Evolutionary conservation across 2,113 vertebrate genomes (phyloP).

Genomic region (Phainopepla nitens): DNA sequence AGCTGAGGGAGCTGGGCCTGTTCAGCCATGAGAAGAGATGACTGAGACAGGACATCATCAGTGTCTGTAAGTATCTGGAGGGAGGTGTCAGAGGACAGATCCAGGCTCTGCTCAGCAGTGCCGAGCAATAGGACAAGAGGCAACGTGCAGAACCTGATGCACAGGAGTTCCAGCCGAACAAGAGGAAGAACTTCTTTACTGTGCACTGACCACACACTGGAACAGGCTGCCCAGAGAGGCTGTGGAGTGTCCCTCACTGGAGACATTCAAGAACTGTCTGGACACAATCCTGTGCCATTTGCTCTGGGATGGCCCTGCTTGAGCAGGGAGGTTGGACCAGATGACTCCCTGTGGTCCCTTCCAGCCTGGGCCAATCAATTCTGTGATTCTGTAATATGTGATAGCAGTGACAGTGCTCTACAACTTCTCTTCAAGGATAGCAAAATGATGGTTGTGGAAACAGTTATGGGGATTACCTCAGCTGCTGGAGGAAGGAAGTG

Average conservation of each 20-base stretch:
- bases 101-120: background rate
- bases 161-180: background rate
- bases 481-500: background rate
- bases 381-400: background rate
- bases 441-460: background rate
- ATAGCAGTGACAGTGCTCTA: background rate
- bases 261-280: background rate
- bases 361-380: background rate
- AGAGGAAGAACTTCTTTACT: background rate
- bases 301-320: background rate
- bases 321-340: background rate
- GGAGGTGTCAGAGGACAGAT: background rate
- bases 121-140: background rate
- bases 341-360: background rate
- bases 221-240: background rate
- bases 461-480: background rate
- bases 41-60: background rate
- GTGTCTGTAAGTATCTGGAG: background rate
- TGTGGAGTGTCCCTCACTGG: background rate
- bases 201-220: background rate
- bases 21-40: background rate
- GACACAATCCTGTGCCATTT: background rate
- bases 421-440: background rate
- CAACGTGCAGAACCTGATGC: background rate
- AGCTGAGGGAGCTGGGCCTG: background rate